Conservation (phyloP, 2,113 vertebrate species). For the Serilophus lunatus region DNA sequence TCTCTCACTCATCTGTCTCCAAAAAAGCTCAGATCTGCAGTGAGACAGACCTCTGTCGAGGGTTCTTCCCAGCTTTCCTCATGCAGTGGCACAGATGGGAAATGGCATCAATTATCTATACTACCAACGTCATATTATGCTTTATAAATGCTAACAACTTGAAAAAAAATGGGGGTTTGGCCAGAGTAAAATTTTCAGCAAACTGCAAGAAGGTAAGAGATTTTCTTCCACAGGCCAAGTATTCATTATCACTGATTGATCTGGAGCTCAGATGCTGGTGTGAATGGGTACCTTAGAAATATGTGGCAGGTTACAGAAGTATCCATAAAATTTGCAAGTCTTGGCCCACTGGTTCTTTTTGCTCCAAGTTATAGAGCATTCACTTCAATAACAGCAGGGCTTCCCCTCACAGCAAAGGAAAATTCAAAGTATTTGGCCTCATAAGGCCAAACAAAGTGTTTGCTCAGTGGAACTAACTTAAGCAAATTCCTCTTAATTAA, state of each 20-base stretch:
- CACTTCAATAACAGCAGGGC: background rate
- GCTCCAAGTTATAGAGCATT: background rate
- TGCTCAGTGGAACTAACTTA: slow-evolving; percentile 10
- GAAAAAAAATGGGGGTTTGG: background rate
- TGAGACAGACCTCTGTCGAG: background rate
- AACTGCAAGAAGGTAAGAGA: background rate
- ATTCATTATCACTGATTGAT: slow-evolving; percentile 15
- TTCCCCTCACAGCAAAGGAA: background rate
- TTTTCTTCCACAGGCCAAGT: background rate
- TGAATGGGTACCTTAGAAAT: background rate
- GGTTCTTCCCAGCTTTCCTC: background rate
- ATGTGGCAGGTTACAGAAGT: background rate
- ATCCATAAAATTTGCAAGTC: background rate
- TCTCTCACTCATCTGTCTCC: background rate
- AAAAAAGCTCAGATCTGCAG: background rate
- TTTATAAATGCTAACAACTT: background rate
- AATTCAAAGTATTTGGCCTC: slow-evolving; percentile 36
- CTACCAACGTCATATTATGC: background rate
- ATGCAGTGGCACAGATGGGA: background rate
- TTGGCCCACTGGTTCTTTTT: background rate
- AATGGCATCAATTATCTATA: background rate
- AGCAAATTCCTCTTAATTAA: slow-evolving; percentile 39
- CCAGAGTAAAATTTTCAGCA: background rate
- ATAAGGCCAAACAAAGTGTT: slow-evolving; percentile 15
- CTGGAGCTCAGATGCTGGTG: background rate